Conservation (phyloP, 2,888 invertebrate species). For the Apoda limacodes region DNA sequence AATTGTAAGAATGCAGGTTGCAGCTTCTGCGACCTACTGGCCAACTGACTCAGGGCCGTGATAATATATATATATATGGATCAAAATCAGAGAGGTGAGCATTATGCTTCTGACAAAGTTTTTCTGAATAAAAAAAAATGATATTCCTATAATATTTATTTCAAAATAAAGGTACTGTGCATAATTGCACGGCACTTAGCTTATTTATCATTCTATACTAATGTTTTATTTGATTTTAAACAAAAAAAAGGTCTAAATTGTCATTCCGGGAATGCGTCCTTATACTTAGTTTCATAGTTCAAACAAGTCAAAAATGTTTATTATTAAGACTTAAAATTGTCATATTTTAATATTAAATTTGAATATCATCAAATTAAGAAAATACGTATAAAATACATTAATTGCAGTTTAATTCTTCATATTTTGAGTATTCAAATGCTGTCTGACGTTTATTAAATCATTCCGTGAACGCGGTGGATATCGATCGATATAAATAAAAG, state of each 20-base stretch:
- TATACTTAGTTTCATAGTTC: conserved; percentile 11
- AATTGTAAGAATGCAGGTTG: conserved; percentile 32
- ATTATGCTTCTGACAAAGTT: conserved; percentile 15
- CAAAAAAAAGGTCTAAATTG: conserved; percentile 2
- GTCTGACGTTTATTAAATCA: conserved; percentile 15
- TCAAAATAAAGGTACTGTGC: conserved; percentile 1
- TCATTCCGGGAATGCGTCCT: conserved; percentile 10
- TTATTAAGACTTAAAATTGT: conserved; percentile 9
- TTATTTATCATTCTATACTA: conserved; percentile 3
- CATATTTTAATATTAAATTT: conserved; percentile 8
- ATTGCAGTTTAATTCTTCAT: conserved; percentile 17
- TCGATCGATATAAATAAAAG: conserved; percentile 8
- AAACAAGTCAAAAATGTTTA: conserved; percentile 10
- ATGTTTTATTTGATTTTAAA: conserved; percentile 8
- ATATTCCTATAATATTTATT: conserved; percentile 10
- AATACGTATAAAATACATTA: conserved; percentile 1
- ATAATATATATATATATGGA: conserved; percentile 5
- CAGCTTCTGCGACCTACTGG: conserved; percentile 37
- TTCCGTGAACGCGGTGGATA: conserved; percentile 10
- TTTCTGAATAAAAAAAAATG: conserved; percentile 13
- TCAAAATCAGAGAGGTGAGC: not conserved
- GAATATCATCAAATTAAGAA: conserved; percentile 7
- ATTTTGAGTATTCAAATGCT: conserved; percentile 16
- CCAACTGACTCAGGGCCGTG: conserved; percentile 40
- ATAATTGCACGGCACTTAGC: conserved; percentile 3